phyloP scores from a whole-genome alignment of 2,888 invertebrate genomes.

The Achlya flavicornis region DNA sequence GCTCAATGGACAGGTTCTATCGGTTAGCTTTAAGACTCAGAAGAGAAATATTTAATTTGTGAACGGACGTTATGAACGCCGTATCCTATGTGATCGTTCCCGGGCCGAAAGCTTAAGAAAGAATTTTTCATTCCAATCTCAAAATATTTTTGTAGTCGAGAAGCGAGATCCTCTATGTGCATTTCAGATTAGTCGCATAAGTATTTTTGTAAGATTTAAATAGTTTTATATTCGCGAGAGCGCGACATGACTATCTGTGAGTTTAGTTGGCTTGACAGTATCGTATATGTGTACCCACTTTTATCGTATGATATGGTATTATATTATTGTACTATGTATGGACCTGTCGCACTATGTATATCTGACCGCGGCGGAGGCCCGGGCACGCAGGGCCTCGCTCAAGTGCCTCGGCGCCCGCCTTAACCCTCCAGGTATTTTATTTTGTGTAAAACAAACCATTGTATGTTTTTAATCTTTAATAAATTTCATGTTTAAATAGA shows the following conservation, averaged over 20 bases:
- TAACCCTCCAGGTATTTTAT: slow-evolving; percentile 81
- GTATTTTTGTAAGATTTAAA: slow-evolving; percentile 84
- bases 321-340: slow-evolving; percentile 80
- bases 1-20: slow-evolving; percentile 83
- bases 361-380: slow-evolving; percentile 45
- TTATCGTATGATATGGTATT: slow-evolving; percentile 81
- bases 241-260: slow-evolving; percentile 81
- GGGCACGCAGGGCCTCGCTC: slow-evolving; percentile 44
- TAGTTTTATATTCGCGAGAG: slow-evolving; percentile 81
- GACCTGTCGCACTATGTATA: slow-evolving; percentile 78
- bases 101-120: slow-evolving; percentile 76
- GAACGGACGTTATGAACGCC: slow-evolving; percentile 73
- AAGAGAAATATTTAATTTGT: slow-evolving; percentile 77
- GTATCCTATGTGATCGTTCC: slow-evolving; percentile 71
- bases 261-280: slow-evolving; percentile 81
- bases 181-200: slow-evolving; percentile 82
- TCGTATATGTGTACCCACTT: slow-evolving; percentile 78
- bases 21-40: slow-evolving; percentile 84
- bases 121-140: slow-evolving; percentile 82
- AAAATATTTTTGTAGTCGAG: slow-evolving; percentile 83
- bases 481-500: slow-evolving; percentile 84
- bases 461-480: slow-evolving; percentile 83
- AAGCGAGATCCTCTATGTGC: slow-evolving; percentile 81
- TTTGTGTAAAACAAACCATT: slow-evolving; percentile 81
- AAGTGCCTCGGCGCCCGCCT: slow-evolving; percentile 53